Conservation (phyloP, 2,888 invertebrate genomes). For the Acleris emargana region DNA sequence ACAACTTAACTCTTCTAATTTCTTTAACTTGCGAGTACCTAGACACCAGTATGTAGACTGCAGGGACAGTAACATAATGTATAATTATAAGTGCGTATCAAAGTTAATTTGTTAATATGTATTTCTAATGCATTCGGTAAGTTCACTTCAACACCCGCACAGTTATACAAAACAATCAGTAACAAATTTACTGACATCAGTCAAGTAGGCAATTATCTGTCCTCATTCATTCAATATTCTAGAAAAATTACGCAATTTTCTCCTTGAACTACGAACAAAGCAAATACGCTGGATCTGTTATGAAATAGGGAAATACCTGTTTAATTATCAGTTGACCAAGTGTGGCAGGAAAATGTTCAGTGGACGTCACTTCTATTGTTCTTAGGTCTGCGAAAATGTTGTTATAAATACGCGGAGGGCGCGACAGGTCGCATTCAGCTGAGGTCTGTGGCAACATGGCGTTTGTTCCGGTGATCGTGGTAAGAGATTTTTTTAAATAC, state of each 20-base stretch:
- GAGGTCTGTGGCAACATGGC: slow-evolving; percentile 25
- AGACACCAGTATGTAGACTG: too few relatives aligned
- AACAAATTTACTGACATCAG: too few relatives aligned
- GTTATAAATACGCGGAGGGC: slow-evolving; percentile 19
- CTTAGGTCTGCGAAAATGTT: slow-evolving; percentile 11
- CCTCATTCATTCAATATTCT: background rate
- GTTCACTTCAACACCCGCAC: too few relatives aligned
- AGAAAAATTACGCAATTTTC: background rate
- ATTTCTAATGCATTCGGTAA: too few relatives aligned
- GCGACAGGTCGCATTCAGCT: slow-evolving; percentile 16
- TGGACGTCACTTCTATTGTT: slow-evolving; percentile 34
- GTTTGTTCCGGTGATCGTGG: slow-evolving; percentile 10
- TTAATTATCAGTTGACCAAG: background rate
- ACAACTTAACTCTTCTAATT: too few relatives aligned
- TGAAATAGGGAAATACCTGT: slow-evolving; percentile 21
- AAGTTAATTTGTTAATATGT: too few relatives aligned
- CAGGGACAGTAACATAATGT: too few relatives aligned
- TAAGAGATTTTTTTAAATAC: slow-evolving; percentile 12
- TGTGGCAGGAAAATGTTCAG: slow-evolving; percentile 9
- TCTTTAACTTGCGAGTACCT: too few relatives aligned
- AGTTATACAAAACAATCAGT: too few relatives aligned
- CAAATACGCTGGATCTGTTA: background rate
- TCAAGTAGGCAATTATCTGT: too few relatives aligned
- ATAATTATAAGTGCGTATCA: too few relatives aligned
- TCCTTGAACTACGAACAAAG: background rate